Evolutionary conservation across 2,113 vertebrate species (phyloP).

Genomic region (Bos javanicus): DNA sequence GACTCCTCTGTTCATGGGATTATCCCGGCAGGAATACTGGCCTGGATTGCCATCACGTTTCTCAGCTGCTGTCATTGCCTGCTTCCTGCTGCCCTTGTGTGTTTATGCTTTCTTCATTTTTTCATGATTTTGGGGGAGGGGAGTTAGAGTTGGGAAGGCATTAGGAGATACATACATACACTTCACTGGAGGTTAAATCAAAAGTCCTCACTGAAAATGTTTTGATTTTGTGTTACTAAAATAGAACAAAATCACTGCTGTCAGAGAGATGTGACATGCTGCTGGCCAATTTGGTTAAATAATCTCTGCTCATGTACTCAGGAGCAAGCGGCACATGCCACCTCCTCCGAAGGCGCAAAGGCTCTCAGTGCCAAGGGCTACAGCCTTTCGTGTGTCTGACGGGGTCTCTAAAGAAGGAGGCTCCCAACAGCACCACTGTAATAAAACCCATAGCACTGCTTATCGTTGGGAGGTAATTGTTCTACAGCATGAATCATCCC

Average conservation of each 20-base stretch:
- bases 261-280: neutral
- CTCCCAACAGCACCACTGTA: neutral
- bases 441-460: slow-evolving; percentile 14
- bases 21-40: neutral
- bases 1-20: neutral
- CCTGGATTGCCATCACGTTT: neutral
- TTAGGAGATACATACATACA: neutral
- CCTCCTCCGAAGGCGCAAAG: neutral
- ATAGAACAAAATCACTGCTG: neutral
- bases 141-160: neutral
- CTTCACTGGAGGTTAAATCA: neutral
- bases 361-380: neutral
- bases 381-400: neutral
- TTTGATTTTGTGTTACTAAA: neutral
- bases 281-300: neutral
- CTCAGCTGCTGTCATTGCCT: neutral
- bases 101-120: neutral
- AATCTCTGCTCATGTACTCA: neutral
- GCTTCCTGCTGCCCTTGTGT: neutral
- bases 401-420: neutral
- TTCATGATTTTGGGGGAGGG: neutral
- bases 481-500: neutral
- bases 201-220: neutral
- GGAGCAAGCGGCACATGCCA: neutral
- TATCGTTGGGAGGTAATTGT: neutral